phyloP scores from a whole-genome alignment of 2,113 vertebrate species.

The Syngnathoides biaculeatus region DNA sequence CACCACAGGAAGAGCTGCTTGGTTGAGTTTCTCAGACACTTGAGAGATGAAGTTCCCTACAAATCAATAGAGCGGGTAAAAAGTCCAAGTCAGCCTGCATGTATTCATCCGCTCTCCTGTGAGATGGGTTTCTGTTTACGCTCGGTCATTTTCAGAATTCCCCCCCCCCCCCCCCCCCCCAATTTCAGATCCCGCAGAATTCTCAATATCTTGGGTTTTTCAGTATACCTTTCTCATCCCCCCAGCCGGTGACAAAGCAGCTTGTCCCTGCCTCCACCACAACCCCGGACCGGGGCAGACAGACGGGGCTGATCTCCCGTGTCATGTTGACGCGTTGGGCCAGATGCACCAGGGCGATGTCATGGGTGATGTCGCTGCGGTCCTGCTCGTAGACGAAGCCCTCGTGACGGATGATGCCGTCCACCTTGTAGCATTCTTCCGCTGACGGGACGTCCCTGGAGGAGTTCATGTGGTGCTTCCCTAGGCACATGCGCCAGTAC shows the following conservation, averaged over 20 bases:
- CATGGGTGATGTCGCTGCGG: conserved; percentile 51
- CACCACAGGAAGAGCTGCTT: conserved; percentile 61
- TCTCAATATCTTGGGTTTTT: too few species aligned
- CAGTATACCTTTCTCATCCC: conserved; percentile 70
- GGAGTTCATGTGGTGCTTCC: conserved; percentile 70
- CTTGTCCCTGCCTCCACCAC: conserved; percentile 48
- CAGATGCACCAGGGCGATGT: conserved; percentile 70
- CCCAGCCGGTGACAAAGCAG: conserved; percentile 72
- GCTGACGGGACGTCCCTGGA: conserved; percentile 54
- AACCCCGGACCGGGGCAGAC: conserved; percentile 51
- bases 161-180: too few species aligned
- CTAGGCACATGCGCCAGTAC: conserved; percentile 65
- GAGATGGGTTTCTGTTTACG: background rate
- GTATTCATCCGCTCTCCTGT: background rate
- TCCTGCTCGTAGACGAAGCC: conserved; percentile 61
- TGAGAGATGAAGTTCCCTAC: conserved; percentile 48
- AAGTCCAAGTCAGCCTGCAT: background rate
- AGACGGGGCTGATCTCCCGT: conserved; percentile 65
- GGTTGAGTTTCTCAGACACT: conserved; percentile 60
- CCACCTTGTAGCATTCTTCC: conserved; percentile 58
- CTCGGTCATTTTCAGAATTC: too few species aligned
- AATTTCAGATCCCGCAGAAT: too few species aligned
- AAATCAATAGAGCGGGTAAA: background rate
- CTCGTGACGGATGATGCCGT: conserved; percentile 61
- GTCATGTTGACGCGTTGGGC: conserved; percentile 57